A percentile compares a stretch with the other conserved stretches of the same genome.
These are phyloP conservation scores for Parasteatoda lunata DNA, from an alignment of 2,888 invertebrate species.

Conservation along the genomic window DNA sequence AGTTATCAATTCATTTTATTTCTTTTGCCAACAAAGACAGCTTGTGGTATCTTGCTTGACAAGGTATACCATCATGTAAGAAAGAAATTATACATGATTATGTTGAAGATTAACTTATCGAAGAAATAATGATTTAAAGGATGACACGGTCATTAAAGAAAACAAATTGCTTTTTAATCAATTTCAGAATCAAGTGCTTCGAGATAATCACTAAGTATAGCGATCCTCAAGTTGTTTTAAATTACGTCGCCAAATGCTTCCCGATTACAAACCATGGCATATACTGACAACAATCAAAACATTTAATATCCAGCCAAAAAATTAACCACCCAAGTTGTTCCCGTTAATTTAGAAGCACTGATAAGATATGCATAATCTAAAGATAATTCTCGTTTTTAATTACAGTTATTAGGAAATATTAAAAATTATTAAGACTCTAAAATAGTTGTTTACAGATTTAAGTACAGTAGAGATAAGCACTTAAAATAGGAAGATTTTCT, in stretches of 20 bases:
- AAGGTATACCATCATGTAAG: not conserved
- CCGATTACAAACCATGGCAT: not conserved
- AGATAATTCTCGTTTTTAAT: no score
- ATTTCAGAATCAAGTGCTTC: not conserved
- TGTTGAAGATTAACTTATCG: not conserved
- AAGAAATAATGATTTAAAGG: not conserved
- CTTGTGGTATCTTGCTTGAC: not conserved
- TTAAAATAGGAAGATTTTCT: no score
- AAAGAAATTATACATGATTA: not conserved
- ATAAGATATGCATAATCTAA: no score
- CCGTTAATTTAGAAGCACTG: not conserved
- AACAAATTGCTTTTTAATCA: constrained; percentile 5
- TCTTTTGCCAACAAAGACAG: no score
- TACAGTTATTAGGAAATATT: no score
- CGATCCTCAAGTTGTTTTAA: not conserved
- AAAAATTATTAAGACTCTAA: no score
- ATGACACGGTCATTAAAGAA: not conserved
- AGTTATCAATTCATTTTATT: no score
- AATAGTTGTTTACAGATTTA: no score
- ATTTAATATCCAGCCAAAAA: not conserved
- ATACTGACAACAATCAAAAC: not conserved
- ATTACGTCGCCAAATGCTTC: not conserved
- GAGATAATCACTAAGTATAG: not conserved
- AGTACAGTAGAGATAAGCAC: no score
- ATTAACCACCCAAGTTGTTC: not conserved